phyloP scores from a whole-genome alignment of 2,888 invertebrate genomes.

The Callyntrura guangdongensis region DNA sequence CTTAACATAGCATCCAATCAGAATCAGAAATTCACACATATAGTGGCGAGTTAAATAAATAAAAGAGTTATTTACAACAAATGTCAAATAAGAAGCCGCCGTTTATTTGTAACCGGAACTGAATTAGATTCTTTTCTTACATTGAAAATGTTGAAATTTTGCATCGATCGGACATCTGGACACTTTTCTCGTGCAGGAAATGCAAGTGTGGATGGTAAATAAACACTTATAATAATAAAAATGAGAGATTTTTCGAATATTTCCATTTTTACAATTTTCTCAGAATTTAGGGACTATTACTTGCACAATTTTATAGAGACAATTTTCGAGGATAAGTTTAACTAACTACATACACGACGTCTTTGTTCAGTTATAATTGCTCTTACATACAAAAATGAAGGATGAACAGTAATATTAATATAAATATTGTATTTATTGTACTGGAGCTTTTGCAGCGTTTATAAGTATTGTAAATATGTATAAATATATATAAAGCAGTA shows the following conservation, averaged over 20 bases:
- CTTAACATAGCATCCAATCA: constrained; percentile 86
- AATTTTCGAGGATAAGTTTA: no score
- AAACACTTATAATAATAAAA: neutral
- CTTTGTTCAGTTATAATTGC: no score
- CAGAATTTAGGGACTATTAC: no score
- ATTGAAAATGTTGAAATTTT: constrained; percentile 92
- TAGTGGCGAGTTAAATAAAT: no score
- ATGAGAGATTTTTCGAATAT: neutral
- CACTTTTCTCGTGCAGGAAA: constrained; percentile 86
- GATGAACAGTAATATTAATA: no score
- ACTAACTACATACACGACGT: no score
- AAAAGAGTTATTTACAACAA: neutral
- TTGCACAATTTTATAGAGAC: no score
- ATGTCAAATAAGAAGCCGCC: neutral
- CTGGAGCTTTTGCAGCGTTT: no score
- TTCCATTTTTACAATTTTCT: neutral
- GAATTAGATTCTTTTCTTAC: constrained; percentile 86
- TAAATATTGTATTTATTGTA: no score
- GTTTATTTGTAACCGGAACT: neutral
- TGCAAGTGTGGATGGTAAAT: neutral
- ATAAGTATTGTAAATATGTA: no score
- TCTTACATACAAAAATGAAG: no score
- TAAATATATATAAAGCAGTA: no score
- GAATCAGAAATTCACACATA: constrained; percentile 20
- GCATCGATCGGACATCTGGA: constrained; percentile 92